Evolutionary conservation across 2,797 vertebrate species (phyloP), one percentile per base, ranked within the genome.

Genomic region (Lerista edwardsae): DNA sequence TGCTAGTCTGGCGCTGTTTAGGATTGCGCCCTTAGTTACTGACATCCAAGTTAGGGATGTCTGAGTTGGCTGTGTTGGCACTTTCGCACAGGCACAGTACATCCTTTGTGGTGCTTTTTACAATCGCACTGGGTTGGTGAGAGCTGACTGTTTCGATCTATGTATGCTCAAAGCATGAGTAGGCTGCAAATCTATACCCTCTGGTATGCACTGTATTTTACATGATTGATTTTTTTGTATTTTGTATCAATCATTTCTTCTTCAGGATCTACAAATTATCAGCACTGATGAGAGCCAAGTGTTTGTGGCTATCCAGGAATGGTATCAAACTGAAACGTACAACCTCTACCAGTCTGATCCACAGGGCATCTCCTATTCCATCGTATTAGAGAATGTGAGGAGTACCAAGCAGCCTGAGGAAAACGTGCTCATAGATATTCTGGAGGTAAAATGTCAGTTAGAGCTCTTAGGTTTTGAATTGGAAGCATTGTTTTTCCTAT

Each of bases 271-370:
- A 86, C 98, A 98, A 94, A 96, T 99, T 81, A 97, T 99, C 94
- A 99, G 98, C 85, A 99, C 98, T 0, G 98, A 99, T 15, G 98
- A 98, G 94, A 97, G 95, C 93, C 98, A 99, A 92, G 98, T 99
- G 73, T 97, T 99, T 88, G 96, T 99, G 79, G 98, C 98, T 1
- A 96, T 99, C 41, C 98, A 98, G 94, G 98, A 99, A 94, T 99
- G 98, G 98, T 96, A 99, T 95, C 98, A 99, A 94, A 96, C 93
- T 0, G 98, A 99, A 94, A 99, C 98, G 0, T 99, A 99, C 88
- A 99, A 98, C 95, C 96, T 99, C 88, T 99, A 99, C 95, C 97
- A 98, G 94, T 99, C 98, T 0, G 98, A 99, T 90, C 95, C 95
- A 0, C 97, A 97, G 41, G 98, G 98, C 0, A 94, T 97, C 82